These are phyloP conservation scores for Phrynocephalus versicolor DNA, from an alignment of 2,113 vertebrate genomes.

Conservation along the genomic window DNA sequence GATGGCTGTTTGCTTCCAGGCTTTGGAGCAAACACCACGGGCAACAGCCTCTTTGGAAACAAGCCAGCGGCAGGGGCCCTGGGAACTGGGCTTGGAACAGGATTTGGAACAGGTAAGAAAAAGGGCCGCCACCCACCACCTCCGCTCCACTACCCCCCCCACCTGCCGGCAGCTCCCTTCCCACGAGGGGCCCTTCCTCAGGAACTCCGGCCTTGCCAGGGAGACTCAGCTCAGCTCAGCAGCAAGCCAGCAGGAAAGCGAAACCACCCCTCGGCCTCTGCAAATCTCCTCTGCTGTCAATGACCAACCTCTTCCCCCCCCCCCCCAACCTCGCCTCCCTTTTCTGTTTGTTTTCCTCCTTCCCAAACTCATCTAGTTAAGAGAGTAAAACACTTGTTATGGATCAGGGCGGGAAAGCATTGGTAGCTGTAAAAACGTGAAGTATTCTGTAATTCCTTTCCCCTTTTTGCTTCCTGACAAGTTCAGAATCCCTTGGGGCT, in stretches of 20 bases:
- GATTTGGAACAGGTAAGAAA: slow-evolving; percentile 88
- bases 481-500: too few species aligned
- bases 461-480: neutral
- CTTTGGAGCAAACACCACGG: slow-evolving; percentile 83
- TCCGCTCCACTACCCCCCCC: fast-evolving
- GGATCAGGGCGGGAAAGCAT: neutral
- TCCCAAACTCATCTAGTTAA: too few species aligned
- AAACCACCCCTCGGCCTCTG: too few species aligned
- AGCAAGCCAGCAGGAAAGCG: fast-evolving
- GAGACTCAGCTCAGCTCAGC: neutral
- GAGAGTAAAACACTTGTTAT: too few species aligned
- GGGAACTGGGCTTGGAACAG: slow-evolving; percentile 85
- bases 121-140: neutral
- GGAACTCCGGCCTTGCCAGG: neutral
- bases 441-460: neutral
- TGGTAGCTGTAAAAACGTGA: too few species aligned
- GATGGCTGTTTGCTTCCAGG: slow-evolving; percentile 72
- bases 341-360: neutral
- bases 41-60: slow-evolving; percentile 87
- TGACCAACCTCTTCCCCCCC: neutral
- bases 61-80: slow-evolving; percentile 86
- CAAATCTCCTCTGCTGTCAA: too few species aligned
- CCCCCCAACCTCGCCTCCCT: neutral
- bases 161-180: neutral
- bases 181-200: neutral